Percentiles rank a stretch among this genome's conserved stretches.
phyloP scores from a whole-genome alignment of 2,113 vertebrate genomes.

The Phalacrocorax aristotelis region DNA sequence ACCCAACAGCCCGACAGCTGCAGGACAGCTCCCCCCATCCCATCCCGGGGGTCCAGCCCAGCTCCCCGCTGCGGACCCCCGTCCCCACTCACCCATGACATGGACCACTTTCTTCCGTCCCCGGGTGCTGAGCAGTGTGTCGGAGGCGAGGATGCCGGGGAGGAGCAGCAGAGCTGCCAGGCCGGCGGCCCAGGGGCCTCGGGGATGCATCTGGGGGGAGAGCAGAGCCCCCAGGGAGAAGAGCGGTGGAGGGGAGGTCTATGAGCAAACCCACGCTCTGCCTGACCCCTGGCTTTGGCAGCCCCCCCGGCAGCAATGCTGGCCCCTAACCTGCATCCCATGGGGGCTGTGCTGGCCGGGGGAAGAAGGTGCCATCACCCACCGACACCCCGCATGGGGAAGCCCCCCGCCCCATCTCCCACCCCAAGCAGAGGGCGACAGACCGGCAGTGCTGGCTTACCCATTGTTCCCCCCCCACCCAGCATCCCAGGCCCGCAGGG shows the following conservation, averaged over 20 bases:
- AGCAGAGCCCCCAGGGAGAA: neutral
- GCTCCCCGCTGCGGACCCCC: fast-evolving
- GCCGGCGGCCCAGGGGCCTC: neutral
- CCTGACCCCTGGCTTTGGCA: too few species aligned
- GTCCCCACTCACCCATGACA: slow-evolving; percentile 82
- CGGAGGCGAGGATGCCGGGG: slow-evolving; percentile 14
- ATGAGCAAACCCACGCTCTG: neutral
- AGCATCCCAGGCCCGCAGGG: neutral
- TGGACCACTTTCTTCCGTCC: slow-evolving; percentile 88
- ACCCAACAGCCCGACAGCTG: fast-evolving
- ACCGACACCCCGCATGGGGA: fast-evolving
- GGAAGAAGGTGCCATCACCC: neutral
- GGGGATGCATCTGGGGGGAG: neutral
- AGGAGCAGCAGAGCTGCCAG: neutral
- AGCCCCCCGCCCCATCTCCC: neutral
- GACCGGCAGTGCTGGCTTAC: neutral
- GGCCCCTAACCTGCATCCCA: neutral
- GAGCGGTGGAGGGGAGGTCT: neutral
- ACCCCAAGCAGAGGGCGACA: neutral
- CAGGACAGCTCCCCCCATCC: neutral
- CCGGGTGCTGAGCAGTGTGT: slow-evolving; percentile 50
- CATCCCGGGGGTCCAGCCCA: neutral
- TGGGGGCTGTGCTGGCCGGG: too few species aligned
- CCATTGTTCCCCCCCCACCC: neutral
- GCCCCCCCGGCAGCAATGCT: too few species aligned